These are phyloP conservation scores for Crocodylus rhombifer DNA, from an alignment of 2,797 vertebrate species.

Conservation along the genomic window DNA sequence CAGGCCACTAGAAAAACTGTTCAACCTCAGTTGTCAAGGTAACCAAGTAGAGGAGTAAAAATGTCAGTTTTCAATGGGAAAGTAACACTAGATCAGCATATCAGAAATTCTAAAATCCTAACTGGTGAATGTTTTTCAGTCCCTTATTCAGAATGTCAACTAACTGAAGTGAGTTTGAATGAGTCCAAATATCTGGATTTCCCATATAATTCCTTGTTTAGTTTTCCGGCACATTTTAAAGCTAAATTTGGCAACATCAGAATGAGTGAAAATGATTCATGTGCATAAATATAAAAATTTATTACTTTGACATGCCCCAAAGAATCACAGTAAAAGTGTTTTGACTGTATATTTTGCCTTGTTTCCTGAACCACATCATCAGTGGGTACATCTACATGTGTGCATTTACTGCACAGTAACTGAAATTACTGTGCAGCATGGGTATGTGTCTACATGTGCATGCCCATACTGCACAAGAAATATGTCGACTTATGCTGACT, in stretches of 20 bases:
- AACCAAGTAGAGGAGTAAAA: not conserved
- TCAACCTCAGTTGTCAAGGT: conserved; percentile 28
- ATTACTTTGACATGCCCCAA: not conserved
- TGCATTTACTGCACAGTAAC: not conserved
- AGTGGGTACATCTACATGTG: not conserved
- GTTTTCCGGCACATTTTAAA: not conserved
- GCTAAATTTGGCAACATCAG: not conserved
- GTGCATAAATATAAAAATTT: not conserved
- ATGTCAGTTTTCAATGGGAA: not conserved
- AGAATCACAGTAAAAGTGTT: not conserved
- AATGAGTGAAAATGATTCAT: not conserved
- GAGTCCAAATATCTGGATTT: not conserved
- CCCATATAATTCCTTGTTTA: not conserved
- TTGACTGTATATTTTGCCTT: not conserved
- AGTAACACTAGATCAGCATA: not conserved
- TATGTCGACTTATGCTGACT: too few species aligned
- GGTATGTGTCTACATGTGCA: too few species aligned
- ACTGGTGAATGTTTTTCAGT: not conserved
- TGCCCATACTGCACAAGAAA: too few species aligned
- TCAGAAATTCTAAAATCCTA: not conserved
- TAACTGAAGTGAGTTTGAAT: not conserved
- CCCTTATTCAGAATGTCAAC: not conserved
- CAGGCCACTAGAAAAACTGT: not conserved
- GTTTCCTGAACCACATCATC: not conserved
- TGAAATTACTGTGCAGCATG: not conserved